Evolutionary conservation across 30 jellyfish, hydroid and myxozoan genomes (phyloP).

Genomic region (Turritopsis rubra): DNA sequence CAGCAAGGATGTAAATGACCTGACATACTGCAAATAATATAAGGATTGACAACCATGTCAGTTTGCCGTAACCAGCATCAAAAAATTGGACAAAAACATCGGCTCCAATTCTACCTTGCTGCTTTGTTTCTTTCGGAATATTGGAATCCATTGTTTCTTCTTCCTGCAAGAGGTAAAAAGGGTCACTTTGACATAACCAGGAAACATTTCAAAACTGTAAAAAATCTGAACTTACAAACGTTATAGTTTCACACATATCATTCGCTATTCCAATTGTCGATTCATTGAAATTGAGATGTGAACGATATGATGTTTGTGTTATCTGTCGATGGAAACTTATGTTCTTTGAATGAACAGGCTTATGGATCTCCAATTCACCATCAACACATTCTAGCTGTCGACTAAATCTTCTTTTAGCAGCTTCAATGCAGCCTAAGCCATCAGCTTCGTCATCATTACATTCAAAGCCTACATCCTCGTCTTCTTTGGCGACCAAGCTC

Average conservation of each 20-base stretch:
- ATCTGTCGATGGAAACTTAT: constrained; percentile 16
- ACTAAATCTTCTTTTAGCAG: constrained; percentile 72
- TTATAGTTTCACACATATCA: constrained; percentile 1
- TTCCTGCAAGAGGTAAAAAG: no score
- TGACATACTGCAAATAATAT: constrained; percentile 52
- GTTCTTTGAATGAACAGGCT: neutral
- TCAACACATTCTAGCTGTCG: constrained; percentile 31
- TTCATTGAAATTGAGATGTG: neutral
- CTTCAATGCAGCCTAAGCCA: constrained; percentile 28
- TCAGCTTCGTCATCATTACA: constrained; percentile 36
- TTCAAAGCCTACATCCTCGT: constrained; percentile 34
- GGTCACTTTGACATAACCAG: no score
- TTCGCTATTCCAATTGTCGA: neutral
- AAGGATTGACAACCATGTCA: constrained; percentile 39
- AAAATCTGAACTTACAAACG: neutral
- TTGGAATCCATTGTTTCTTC: constrained; percentile 35
- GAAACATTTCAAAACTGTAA: neutral
- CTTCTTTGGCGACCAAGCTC: constrained; percentile 37
- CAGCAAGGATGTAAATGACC: constrained; percentile 50
- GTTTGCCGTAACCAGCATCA: constrained; percentile 62
- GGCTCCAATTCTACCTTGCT: constrained; percentile 58
- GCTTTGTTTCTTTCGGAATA: constrained; percentile 55
- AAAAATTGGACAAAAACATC: constrained; percentile 35
- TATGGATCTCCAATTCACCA: neutral
- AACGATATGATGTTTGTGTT: neutral